Conservation (phyloP, 2,113 vertebrate genomes). For the Vidua chalybeata region DNA sequence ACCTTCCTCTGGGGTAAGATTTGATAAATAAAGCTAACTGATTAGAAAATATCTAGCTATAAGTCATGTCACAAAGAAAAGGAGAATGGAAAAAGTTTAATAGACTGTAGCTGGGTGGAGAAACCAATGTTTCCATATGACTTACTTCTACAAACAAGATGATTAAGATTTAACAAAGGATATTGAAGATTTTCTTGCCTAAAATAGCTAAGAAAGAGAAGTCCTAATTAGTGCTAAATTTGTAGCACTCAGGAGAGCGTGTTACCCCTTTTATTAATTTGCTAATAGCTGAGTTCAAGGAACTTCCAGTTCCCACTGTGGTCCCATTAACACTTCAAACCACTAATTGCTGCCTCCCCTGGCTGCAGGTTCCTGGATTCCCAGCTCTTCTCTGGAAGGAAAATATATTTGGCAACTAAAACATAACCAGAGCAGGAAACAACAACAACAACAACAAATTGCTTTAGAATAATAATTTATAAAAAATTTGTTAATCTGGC, state of each 20-base stretch:
- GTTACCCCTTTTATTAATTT: slow-evolving; percentile 47
- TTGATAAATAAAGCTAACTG: background rate
- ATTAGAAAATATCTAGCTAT: background rate
- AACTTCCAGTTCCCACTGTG: background rate
- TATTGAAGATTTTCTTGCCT: slow-evolving; percentile 23
- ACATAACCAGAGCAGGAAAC: background rate
- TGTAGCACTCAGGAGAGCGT: background rate
- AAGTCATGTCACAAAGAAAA: background rate
- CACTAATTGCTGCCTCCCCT: background rate
- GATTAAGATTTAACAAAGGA: slow-evolving; percentile 37
- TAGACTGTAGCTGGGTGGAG: background rate
- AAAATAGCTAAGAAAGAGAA: slow-evolving; percentile 19
- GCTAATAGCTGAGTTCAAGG: background rate
- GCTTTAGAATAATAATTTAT: background rate
- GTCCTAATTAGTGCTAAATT: slow-evolving; percentile 52
- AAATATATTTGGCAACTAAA: background rate
- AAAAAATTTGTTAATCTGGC: background rate
- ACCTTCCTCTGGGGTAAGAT: background rate
- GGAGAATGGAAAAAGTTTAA: background rate
- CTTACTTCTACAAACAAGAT: slow-evolving; percentile 37
- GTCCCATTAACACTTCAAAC: slow-evolving; percentile 25
- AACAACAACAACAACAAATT: background rate
- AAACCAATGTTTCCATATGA: background rate
- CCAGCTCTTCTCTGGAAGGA: background rate
- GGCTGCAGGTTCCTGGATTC: background rate